A percentile compares a stretch with the other conserved stretches of the same genome.
Conservation (phyloP, 2,113 vertebrate genomes). For the Dunckerocampus dactyliophorus region DNA sequence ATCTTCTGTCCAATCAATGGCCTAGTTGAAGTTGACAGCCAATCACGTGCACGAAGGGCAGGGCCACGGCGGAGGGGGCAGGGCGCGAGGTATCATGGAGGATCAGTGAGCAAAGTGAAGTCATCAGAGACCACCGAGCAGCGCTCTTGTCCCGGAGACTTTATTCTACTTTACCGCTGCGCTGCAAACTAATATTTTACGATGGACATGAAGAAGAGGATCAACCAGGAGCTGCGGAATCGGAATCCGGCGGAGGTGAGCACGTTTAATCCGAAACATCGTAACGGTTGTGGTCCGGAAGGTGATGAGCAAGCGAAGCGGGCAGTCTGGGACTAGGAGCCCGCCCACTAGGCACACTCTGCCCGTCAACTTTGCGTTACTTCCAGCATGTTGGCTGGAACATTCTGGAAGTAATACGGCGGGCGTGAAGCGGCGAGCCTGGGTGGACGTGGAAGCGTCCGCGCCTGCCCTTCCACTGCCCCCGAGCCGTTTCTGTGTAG, state of each 20-base stretch:
- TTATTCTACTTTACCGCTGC: slow-evolving; percentile 45
- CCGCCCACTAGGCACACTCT: not conserved
- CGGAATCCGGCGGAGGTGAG: slow-evolving; percentile 78
- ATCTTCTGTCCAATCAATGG: slow-evolving; percentile 32
- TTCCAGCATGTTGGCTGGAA: not conserved
- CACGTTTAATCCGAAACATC: slow-evolving; percentile 3
- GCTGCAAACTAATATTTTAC: slow-evolving; percentile 21
- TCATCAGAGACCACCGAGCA: slow-evolving; percentile 62
- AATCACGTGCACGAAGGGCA: slow-evolving; percentile 65
- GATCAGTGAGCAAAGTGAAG: slow-evolving; percentile 73
- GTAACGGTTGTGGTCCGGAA: too few relatives aligned
- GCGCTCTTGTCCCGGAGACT: slow-evolving; percentile 6
- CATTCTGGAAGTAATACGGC: not conserved
- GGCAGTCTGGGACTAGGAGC: not conserved
- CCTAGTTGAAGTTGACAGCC: rapidly evolving
- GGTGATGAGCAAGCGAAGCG: not conserved
- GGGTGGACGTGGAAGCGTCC: not conserved
- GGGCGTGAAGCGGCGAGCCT: not conserved
- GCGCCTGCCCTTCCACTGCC: not conserved
- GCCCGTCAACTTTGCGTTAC: slow-evolving; percentile 1
- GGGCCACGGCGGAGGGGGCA: slow-evolving; percentile 64
- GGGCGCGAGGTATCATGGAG: slow-evolving; percentile 85
- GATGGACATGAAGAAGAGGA: slow-evolving; percentile 94
- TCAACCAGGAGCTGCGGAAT: slow-evolving; percentile 85
- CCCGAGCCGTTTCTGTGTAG: not conserved